phyloP scores from a whole-genome alignment of 2,113 vertebrate genomes.

The Egretta garzetta region DNA sequence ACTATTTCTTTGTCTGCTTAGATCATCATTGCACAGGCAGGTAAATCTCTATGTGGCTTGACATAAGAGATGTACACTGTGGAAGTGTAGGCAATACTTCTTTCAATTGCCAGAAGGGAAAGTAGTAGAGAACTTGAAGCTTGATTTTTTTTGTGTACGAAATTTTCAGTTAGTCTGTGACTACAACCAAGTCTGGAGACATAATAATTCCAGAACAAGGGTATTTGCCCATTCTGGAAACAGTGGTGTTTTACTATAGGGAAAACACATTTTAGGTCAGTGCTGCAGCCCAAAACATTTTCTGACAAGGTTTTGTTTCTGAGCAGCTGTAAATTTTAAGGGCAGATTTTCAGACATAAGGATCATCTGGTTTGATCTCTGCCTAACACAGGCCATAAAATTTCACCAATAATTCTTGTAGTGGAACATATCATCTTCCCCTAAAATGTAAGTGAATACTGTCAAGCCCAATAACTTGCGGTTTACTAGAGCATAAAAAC shows the following conservation, averaged over 20 bases:
- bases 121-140: not conserved
- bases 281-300: not conserved
- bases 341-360: not conserved
- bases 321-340: conserved; percentile 5
- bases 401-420: conserved; percentile 10
- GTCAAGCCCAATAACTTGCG: not conserved
- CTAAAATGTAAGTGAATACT: conserved; percentile 13
- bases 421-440: not conserved
- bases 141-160: not conserved
- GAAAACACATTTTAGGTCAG: not conserved
- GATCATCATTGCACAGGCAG: not conserved
- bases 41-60: not conserved
- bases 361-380: conserved; percentile 28
- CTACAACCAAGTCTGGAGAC: not conserved
- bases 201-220: not conserved
- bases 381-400: conserved; percentile 25
- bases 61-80: not conserved
- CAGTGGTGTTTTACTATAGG: not conserved
- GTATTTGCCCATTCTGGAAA: not conserved
- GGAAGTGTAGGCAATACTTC: not conserved
- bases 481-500: conserved; percentile 34
- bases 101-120: not conserved
- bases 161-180: not conserved
- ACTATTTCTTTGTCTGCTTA: not conserved
- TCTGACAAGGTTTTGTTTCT: not conserved